Conservation (phyloP, 1,140 invertebrate genomes). For the Phthorimaea operculella region DNA sequence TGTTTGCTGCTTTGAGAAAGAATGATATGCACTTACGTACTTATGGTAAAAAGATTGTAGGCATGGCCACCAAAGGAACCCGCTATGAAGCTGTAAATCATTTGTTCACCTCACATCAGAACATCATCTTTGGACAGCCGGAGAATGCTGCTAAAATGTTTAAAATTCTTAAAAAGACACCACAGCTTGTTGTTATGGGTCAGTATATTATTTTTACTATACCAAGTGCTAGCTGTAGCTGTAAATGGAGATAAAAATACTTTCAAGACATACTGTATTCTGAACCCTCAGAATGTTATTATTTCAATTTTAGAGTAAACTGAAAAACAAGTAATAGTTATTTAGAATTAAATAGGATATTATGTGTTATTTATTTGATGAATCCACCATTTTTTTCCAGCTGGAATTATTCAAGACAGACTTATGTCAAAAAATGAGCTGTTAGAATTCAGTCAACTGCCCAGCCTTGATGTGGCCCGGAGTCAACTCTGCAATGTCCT, state of each 20-base stretch:
- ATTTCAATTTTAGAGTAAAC: too few species aligned
- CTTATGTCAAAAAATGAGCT: conserved; percentile 76
- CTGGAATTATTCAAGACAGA: conserved; percentile 74
- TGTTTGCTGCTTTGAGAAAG: conserved; percentile 70
- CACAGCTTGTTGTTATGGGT: conserved; percentile 75
- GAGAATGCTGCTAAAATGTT: conserved; percentile 67
- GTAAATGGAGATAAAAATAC: not conserved
- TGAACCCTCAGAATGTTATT: too few species aligned
- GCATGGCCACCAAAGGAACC: conserved; percentile 70
- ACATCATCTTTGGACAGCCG: conserved; percentile 74
- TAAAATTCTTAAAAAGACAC: conserved; percentile 71
- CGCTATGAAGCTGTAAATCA: conserved; percentile 70
- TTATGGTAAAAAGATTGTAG: conserved; percentile 71
- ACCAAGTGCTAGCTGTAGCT: not conserved
- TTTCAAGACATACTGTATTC: too few species aligned
- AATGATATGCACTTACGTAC: conserved; percentile 74
- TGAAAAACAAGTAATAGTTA: too few species aligned
- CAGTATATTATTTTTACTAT: conserved; percentile 28
- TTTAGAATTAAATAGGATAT: too few species aligned
- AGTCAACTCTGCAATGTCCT: conserved; percentile 73
- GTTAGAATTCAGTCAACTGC: conserved; percentile 71
- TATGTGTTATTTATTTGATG: not conserved
- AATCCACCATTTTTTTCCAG: conserved; percentile 54
- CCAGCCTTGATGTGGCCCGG: conserved; percentile 70
- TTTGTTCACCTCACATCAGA: conserved; percentile 70